Base-by-base conservation (phyloP, 2,113 vertebrate genomes). In the Halcyon senegalensis region DNA sequence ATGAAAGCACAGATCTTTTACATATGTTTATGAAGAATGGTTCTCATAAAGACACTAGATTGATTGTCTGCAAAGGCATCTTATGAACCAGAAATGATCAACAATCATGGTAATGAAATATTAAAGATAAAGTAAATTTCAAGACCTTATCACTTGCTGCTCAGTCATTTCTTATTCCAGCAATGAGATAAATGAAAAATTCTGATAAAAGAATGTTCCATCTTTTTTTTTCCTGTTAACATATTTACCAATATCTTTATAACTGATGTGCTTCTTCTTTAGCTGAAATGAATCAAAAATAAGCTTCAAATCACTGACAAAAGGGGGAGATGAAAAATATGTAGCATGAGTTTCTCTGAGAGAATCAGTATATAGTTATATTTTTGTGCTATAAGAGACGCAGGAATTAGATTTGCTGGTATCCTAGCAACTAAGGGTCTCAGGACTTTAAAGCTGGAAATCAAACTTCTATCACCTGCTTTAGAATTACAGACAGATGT, bases 371-470 rank as follows among this genome's bases (percentile, higher is more conserved):
- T 91, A 51, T 82, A 94, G 93, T 97, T 97, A 91, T 66, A 96
- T 66, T 81, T 96, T 96, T 97, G 83, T 95, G 85, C 93, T 97
- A 72, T 85, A 94, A 96, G 81, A 97, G 66, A 81, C 87, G 89
- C 41, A 89, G 74, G 64, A 96, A 96, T 94, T 95, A 90, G 96
- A 92, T 97, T 97, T 97, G 60, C 90, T 95, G 84, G 96, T 98
- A 97, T 89, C 97, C 96, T 98, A 98, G 97, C 97, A 98, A 98
- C 97, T 77, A 78, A 87, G 46, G 75, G 80, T 93, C 78, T 97
- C 81, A 67, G 53, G 37, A 83, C 94, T 97, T 97, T 96, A 94
- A 90, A 97, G 69, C 81, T 94, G 68, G 73, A 96, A 87, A 96
- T 93, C 84, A 98, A 96, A 89, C 76, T 95, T 79, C 77, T 92